Percentiles rank a stretch among this genome's conserved stretches.
Conservation (phyloP, 2,113 vertebrate species). For the Narcine bancroftii region DNA sequence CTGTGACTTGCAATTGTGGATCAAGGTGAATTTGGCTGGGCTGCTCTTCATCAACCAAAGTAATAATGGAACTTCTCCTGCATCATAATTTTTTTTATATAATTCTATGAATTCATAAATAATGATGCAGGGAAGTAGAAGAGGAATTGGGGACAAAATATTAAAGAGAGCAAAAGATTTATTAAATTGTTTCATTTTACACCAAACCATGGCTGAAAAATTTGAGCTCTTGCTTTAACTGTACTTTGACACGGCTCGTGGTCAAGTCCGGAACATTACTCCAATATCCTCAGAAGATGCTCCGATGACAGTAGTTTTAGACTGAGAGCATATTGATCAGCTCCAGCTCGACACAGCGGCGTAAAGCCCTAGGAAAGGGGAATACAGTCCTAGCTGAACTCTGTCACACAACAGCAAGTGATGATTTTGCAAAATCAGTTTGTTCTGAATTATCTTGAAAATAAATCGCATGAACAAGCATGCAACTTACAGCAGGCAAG, state of each 20-base stretch:
- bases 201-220: neutral
- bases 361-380: neutral
- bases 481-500: neutral
- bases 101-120: too few species aligned
- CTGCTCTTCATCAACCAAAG: too few species aligned
- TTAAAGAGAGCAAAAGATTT: neutral
- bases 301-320: neutral
- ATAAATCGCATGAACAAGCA: neutral
- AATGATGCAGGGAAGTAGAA: neutral
- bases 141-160: neutral
- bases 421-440: neutral
- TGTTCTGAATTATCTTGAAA: neutral
- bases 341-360: neutral
- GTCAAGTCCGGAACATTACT: neutral
- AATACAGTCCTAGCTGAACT: neutral
- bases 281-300: neutral
- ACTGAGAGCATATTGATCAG: neutral
- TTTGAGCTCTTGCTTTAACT: neutral
- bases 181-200: neutral
- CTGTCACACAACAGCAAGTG: neutral
- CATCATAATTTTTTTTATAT: too few species aligned
- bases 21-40: too few species aligned
- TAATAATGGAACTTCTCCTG: too few species aligned
- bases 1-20: too few species aligned
- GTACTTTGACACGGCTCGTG: too few species aligned